Conservation (phyloP, 1,140 invertebrate genomes). For the Zaprionus gabonicus region DNA sequence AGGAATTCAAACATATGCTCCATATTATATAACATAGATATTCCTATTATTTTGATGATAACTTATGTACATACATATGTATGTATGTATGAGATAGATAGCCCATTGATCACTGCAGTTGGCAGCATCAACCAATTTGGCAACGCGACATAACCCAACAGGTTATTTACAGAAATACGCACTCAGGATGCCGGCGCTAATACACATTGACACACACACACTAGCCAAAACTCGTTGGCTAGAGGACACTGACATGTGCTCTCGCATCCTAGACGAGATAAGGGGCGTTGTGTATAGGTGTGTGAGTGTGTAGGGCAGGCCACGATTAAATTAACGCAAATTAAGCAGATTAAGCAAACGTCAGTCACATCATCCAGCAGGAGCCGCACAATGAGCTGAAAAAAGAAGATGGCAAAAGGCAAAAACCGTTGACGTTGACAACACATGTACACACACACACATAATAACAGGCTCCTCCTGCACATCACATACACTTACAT, state of each 20-base stretch:
- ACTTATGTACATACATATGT: too few relatives aligned
- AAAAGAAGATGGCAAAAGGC: slow-evolving; percentile 63
- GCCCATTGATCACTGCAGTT: background rate
- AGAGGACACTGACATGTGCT: slow-evolving; percentile 47
- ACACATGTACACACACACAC: slow-evolving; percentile 14
- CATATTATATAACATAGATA: too few relatives aligned
- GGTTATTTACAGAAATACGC: slow-evolving; percentile 51
- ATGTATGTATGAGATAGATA: background rate
- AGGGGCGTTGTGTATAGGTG: background rate
- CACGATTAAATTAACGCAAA: slow-evolving; percentile 77
- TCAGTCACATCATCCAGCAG: slow-evolving; percentile 65
- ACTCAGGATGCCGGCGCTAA: slow-evolving; percentile 2
- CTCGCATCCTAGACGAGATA: slow-evolving; percentile 5
- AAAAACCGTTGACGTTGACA: slow-evolving; percentile 66
- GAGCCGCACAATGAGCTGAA: slow-evolving; percentile 49
- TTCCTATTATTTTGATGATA: too few relatives aligned
- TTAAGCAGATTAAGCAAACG: slow-evolving; percentile 73
- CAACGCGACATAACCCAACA: slow-evolving; percentile 39
- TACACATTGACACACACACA: slow-evolving; percentile 4
- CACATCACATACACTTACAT: slow-evolving; percentile 10
- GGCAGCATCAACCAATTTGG: background rate
- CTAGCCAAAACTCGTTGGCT: slow-evolving; percentile 5
- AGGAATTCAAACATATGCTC: too few relatives aligned
- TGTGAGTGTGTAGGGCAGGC: slow-evolving; percentile 9
- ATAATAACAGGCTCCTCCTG: background rate